Base-by-base conservation (phyloP, 2,888 invertebrate species). In the Stenchaetothrips biformis region DNA sequence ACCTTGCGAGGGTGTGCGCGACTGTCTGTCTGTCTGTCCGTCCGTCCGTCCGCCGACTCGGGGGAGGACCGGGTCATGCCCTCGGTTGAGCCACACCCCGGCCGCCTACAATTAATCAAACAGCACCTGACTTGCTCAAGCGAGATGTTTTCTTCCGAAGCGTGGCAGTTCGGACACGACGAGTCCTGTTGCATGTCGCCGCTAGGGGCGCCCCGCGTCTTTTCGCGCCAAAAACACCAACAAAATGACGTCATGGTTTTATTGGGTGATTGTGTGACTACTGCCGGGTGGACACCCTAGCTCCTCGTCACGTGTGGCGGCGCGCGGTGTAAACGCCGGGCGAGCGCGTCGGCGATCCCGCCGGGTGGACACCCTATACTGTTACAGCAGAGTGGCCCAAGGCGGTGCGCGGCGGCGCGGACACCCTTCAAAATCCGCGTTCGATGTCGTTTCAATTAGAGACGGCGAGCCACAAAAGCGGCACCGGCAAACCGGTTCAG, bases 391-490 rank as follows among this genome's bases (percentile, higher is more conserved):
- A 37, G 37, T 4, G 37, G 37, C 37, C n/a, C n/a, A n/a, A n/a
- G 37, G 37, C 37, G 37, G 37, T 37, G 37, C 37, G 4, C 1
- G 37, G 4, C 1, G 37, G 37, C 37, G 4, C 53, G 13, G 53
- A 37, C 37, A 53, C 53, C 18, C 53, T 53, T 18, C 16, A 53
- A 53, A 53, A 53, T 37, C 37, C 37, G 37, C 67, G 67, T 74
- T 74, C 67, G 67, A 74, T 74, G 67, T 21, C 67, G 25, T 74
- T 74, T 74, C 67, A 74, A 74, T 74, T 74, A 74, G 67, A 74
- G 67, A 21, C 67, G 11, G 25, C 67, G 25, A 25, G 67, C 67
- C 67, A 74, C 11, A 18, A 18, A 53, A 11, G 67, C 67, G 21
- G 67, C 62, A 4, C 53, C 16, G 53, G 25, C 67, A 74, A 74